Conservation (phyloP, 2,113 vertebrate genomes). For the Paramormyrops kingsleyae region DNA sequence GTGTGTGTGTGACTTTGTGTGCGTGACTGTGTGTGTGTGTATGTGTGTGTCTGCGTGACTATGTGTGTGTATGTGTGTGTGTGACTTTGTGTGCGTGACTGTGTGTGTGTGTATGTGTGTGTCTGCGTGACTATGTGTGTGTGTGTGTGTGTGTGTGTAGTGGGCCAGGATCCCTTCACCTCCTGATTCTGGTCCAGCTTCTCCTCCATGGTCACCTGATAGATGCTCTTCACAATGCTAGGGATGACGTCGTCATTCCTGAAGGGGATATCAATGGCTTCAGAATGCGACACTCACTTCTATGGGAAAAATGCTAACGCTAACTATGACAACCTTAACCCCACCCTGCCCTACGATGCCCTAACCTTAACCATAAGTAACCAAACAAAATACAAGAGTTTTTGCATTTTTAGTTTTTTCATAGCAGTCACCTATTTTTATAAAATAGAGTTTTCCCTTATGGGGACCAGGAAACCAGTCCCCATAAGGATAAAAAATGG, state of each 20-base stretch:
- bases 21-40: neutral
- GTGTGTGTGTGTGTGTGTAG: neutral
- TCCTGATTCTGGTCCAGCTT: constrained; percentile 59
- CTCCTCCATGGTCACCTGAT: constrained; percentile 73
- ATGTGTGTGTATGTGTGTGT: neutral
- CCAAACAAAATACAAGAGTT: too few relatives aligned
- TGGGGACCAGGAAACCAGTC: neutral
- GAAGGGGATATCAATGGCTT: constrained; percentile 2
- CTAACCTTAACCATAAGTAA: too few relatives aligned
- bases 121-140: too few relatives aligned
- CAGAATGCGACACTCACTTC: neutral
- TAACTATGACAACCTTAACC: too few relatives aligned
- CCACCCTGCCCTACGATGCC: too few relatives aligned
- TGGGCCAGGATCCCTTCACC: constrained; percentile 45
- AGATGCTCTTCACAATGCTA: constrained; percentile 79
- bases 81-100: neutral
- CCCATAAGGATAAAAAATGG: too few relatives aligned
- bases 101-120: neutral
- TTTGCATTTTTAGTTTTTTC: too few relatives aligned
- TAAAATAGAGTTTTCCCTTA: too few relatives aligned
- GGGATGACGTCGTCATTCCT: constrained; percentile 74
- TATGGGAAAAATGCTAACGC: too few relatives aligned
- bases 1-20: neutral
- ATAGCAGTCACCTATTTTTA: too few relatives aligned
- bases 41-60: too few relatives aligned